A percentile compares a stretch with the other conserved stretches of the same genome.
Evolutionary conservation across 1,140 invertebrate species (phyloP).

Genomic region (Samia ricini): DNA sequence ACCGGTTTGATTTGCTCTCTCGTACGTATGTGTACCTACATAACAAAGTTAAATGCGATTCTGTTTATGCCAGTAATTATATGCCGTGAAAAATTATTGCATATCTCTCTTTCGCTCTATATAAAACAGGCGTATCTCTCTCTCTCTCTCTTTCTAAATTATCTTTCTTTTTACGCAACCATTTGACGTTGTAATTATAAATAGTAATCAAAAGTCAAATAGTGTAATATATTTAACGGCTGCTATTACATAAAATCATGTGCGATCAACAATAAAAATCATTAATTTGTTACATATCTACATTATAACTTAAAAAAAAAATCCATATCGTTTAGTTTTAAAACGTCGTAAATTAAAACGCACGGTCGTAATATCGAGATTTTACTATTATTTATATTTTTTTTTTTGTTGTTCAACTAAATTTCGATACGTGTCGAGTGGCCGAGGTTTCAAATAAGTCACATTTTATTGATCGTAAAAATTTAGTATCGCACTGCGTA

Average conservation of each 20-base stretch:
- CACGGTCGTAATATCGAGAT: conserved; percentile 66
- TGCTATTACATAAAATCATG: conserved; percentile 50
- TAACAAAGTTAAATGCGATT: background rate
- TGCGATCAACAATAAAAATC: conserved; percentile 38
- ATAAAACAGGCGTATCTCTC: background rate
- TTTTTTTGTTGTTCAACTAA: conserved; percentile 37
- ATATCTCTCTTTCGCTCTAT: background rate
- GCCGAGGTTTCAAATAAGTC: conserved; percentile 49
- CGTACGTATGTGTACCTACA: background rate
- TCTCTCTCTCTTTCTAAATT: no score
- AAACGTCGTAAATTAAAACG: conserved; percentile 62
- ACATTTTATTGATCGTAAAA: conserved; percentile 63
- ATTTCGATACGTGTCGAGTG: conserved; percentile 41
- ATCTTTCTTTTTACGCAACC: no score
- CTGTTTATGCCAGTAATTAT: background rate
- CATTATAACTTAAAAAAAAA: conserved; percentile 13
- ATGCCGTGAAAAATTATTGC: background rate
- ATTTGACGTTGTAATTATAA: conserved; percentile 31
- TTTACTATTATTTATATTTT: conserved; percentile 45
- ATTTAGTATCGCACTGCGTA: conserved; percentile 56
- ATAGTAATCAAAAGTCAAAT: conserved; percentile 3
- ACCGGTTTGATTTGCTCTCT: conserved; percentile 45
- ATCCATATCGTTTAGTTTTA: conserved; percentile 48
- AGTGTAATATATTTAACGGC: conserved; percentile 19
- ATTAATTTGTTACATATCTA: conserved; percentile 29